Base-by-base conservation (phyloP, 2,888 invertebrate species). In the Andricus curvator region DNA sequence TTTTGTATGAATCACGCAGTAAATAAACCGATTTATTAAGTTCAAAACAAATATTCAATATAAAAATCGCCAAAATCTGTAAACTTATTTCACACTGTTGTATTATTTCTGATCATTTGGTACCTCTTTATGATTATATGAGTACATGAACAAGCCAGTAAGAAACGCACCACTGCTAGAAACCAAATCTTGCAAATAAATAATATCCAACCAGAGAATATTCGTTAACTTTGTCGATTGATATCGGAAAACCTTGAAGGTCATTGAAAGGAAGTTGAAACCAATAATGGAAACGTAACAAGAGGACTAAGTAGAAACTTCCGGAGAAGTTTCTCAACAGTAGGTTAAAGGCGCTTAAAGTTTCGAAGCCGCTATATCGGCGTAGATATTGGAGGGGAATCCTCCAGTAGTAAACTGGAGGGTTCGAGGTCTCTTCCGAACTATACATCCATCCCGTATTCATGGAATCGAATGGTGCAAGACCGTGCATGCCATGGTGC, bases 381-480 rank as follows among this genome's bases (percentile, higher is more conserved):
- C 81, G 78, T 82, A 60, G 60, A 60, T 60, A 60, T 60, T 22
- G 60, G 4, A 60, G 60, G 60, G 22, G 22, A 22, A 60, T 22
- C 11, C n/a, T 60, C 11, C 13, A 60, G 60, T 60, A 13, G 60
- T 60, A 60, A 60, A 22, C 60, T 60, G 13, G 60, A 60, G 60
- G 78, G 78, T 80, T 84, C 81, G 83, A 87, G 83, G 85, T 85
- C 84, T 84, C 82, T 81, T 68, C 25, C 77, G 83, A 84, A 85
- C 85, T 60, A 60, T 60, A 84, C 83, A 85, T 85, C 84, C 85
- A 88, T 88, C 85, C 79, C 79, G 84, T 83, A 87, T 86, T 86
- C 85, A 86, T 85, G 85, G 85, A 88, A 87, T 84, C 86, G 86
- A 88, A 88, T 87, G 84, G 81, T 83, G 84, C 84, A 84, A 84